A percentile compares a stretch with the other conserved stretches of the same genome.
phyloP scores from a whole-genome alignment of 2,113 vertebrate species.

The Okapia johnstoni region DNA sequence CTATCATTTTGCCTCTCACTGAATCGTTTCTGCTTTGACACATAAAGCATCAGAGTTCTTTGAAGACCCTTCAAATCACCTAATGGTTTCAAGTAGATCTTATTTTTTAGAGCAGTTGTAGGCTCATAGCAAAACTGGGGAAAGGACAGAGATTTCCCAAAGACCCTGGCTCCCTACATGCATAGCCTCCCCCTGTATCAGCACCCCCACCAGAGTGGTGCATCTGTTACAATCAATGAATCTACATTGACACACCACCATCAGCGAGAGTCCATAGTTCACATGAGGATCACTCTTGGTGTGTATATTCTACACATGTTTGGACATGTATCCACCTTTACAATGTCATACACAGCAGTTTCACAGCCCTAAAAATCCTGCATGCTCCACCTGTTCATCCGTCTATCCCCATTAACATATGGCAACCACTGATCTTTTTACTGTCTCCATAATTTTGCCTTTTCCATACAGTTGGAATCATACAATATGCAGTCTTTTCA shows the following conservation, averaged over 20 bases:
- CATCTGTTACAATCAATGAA: not conserved
- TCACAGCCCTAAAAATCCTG: not conserved
- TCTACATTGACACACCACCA: accelerated
- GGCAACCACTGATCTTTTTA: not conserved
- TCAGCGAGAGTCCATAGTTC: not conserved
- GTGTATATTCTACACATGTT: not conserved
- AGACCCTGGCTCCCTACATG: accelerated
- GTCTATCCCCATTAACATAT: not conserved
- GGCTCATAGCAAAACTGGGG: not conserved
- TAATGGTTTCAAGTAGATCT: not conserved
- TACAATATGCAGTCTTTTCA: accelerated
- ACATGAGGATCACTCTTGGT: no score
- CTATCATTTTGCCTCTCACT: not conserved
- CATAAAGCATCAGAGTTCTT: not conserved
- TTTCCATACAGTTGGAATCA: not conserved
- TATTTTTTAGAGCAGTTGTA: not conserved
- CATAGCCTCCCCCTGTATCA: accelerated
- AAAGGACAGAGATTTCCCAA: not conserved
- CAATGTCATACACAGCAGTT: not conserved
- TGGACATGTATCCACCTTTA: no score
- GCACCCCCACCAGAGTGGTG: accelerated
- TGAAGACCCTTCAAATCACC: not conserved
- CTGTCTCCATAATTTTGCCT: not conserved
- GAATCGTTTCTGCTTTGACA: not conserved
- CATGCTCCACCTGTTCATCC: accelerated